phyloP scores from a whole-genome alignment of 2,888 invertebrate genomes.

The Synergus umbraculus region DNA sequence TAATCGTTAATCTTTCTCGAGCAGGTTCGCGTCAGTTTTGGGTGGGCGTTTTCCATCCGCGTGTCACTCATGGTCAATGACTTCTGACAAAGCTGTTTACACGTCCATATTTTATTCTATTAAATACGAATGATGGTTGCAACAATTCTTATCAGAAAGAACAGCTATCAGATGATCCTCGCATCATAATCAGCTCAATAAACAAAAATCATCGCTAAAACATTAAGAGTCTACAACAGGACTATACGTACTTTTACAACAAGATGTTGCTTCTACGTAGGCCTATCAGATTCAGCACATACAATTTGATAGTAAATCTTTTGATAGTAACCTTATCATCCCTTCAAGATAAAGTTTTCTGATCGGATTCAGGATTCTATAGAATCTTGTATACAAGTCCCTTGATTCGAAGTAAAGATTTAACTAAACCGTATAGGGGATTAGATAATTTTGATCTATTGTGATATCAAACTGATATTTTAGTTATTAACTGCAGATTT shows the following conservation, averaged over 20 bases:
- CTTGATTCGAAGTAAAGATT: not conserved
- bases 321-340: not conserved
- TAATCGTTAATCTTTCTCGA: slow-evolving; percentile 42
- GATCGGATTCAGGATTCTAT: not conserved
- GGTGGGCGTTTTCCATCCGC: slow-evolving; percentile 51
- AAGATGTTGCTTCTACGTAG: too few species aligned
- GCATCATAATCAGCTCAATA: too few species aligned
- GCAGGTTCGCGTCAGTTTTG: slow-evolving; percentile 44
- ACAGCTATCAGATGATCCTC: not conserved
- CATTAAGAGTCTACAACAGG: too few species aligned
- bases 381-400: not conserved
- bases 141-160: not conserved
- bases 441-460: not conserved
- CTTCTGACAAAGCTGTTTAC: slow-evolving; percentile 48
- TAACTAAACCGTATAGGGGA: not conserved
- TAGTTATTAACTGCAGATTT: not conserved
- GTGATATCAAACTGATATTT: not conserved
- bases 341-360: not conserved
- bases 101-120: not conserved
- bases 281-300: too few species aligned
- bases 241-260: too few species aligned
- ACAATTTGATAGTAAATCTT: not conserved
- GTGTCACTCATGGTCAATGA: slow-evolving; percentile 64
- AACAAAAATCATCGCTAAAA: too few species aligned
- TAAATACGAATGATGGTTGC: not conserved